Base-by-base conservation (phyloP, 2,113 vertebrate genomes). In the Calcarius ornatus region DNA sequence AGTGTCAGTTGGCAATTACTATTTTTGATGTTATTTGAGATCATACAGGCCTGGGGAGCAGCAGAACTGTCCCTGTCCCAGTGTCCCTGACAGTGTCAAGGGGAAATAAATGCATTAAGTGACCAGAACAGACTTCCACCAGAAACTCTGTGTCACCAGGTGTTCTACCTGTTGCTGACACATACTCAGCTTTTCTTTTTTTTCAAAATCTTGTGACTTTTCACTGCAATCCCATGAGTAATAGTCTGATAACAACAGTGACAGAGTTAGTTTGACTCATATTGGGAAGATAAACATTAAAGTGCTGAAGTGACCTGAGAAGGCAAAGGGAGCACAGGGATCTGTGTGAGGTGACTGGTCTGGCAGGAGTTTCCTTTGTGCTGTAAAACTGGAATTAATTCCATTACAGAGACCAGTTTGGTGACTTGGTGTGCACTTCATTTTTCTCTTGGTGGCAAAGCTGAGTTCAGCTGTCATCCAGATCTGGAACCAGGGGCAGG, bases 21-120 rank as follows among this genome's bases (percentile, higher is more conserved):
- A 20, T 69, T 87, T 85, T 65, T 22, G 57, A 9, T 82, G 88
- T 81, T 95, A 87, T 53, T 80, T 94, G 91, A 92, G 94, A 43
- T 88, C 45, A 5, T 10, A 2, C 22, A n/a, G 66, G 37, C 53
- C 51, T 12, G 76, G 63, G 43, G 9, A 61, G 54, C 8, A 76
- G 54, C 66, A 83, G 71, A 73, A 42, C 65, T 14, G 15, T 45
- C 56, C 0, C 0, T 77, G 72, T 70, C 64, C 47, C 92, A n/a
- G 57, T 56, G 78, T 56, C 65, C 51, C 92, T 53, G 73, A 8
- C 15, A 0, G 31, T 23, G 8, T 25, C 84, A 85, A 70, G 63
- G 65, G 53, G 81, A 81, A 90, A 19, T 54, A 38, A 91, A 37
- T 47, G 11, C 28, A 28, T 63, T 1, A 25, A 71, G 23, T 59